Conservation (phyloP, 1,140 invertebrate genomes). For the Drosophila kurseongensis region DNA sequence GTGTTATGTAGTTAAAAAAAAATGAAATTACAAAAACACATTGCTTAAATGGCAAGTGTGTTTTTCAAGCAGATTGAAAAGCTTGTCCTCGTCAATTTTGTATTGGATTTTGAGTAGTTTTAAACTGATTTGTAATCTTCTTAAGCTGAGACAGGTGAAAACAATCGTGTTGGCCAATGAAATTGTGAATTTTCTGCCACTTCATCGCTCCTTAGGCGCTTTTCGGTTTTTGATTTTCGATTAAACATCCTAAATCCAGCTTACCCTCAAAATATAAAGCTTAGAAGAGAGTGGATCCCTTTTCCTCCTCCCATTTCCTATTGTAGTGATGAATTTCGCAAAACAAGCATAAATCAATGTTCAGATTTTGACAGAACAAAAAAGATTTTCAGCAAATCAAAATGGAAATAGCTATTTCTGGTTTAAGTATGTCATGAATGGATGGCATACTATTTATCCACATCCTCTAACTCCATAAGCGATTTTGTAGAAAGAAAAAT, state of each 20-base stretch:
- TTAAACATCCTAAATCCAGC: conserved; percentile 5
- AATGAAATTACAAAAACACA: background rate
- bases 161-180: conserved; percentile 1
- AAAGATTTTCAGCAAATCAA: conserved; percentile 19
- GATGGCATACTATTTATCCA: conserved; percentile 15
- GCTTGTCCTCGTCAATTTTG: background rate
- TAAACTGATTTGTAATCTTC: conserved; percentile 16
- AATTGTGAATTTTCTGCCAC: conserved; percentile 2
- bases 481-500: background rate
- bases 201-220: background rate
- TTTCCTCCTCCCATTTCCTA: background rate
- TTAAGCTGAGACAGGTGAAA: conserved; percentile 4
- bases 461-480: background rate
- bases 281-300: background rate
- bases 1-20: background rate
- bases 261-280: conserved; percentile 11
- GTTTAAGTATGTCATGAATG: conserved; percentile 52
- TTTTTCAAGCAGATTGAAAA: background rate
- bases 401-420: conserved; percentile 20
- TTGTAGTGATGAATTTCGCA: conserved; percentile 19
- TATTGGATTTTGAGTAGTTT: background rate
- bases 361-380: conserved; percentile 22
- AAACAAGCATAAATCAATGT: conserved; percentile 63
- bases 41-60: background rate
- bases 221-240: background rate